Percentiles rank a stretch among this genome's conserved stretches.
phyloP scores from a whole-genome alignment of 64 coral and sea anemone species.

The Catalaphyllia jardinei region DNA sequence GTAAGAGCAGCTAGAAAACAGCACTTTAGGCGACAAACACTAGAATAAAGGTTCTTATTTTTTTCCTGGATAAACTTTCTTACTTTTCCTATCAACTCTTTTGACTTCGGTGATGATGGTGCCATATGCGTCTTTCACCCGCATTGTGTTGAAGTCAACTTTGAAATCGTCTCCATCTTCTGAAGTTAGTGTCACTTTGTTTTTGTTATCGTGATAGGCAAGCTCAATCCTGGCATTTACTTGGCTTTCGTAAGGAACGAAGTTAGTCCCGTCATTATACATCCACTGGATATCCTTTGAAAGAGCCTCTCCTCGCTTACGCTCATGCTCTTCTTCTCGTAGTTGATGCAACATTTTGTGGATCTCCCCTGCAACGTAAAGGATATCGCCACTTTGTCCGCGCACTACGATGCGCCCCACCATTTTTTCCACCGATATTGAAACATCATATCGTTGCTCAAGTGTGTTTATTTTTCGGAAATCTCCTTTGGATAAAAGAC shows the following conservation, averaged over 20 bases:
- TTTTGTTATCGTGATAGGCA: constrained; percentile 11
- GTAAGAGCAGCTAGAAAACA: too few relatives aligned
- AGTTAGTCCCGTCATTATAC: neutral
- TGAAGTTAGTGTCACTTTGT: neutral
- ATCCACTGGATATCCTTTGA: constrained; percentile 60
- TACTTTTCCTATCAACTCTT: constrained; percentile 9
- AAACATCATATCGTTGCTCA: constrained; percentile 25
- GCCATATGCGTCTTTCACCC: neutral
- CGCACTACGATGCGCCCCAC: constrained; percentile 47
- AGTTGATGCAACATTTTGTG: constrained; percentile 40
- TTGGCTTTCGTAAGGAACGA: neutral
- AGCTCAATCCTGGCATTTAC: constrained; percentile 63
- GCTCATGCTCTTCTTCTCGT: constrained; percentile 34
- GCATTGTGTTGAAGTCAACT: constrained; percentile 25
- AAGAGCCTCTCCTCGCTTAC: constrained; percentile 37
- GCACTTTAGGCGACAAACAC: too few relatives aligned
- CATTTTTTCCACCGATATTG: constrained; percentile 14
- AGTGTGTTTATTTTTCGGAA: constrained; percentile 30
- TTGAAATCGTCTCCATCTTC: neutral
- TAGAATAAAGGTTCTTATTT: too few relatives aligned
- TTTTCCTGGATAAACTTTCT: neutral
- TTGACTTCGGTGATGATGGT: neutral
- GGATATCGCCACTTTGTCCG: constrained; percentile 51
- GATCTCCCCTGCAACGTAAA: constrained; percentile 42
- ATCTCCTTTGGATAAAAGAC: neutral